Evolutionary conservation across 2,888 invertebrate species (phyloP), one percentile per base, ranked within the genome.

Genomic region (Adelognathus sp.): DNA sequence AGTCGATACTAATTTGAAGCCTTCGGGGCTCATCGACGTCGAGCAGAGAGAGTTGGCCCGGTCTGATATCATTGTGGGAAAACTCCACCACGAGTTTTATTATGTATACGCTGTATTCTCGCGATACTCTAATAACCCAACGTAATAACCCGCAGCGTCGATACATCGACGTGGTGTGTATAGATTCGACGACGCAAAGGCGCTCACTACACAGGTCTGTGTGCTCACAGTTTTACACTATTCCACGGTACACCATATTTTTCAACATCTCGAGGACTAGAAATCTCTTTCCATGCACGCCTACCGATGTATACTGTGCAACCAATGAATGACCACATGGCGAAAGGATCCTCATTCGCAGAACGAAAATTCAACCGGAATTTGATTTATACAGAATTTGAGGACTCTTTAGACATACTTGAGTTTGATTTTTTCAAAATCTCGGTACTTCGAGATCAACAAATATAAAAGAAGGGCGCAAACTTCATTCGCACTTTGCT

Each of bases 101-200:
- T 14, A n/a, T 24, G 7, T 33, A 21, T 39, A 21, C 11, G n/a
- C n/a, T n/a, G n/a, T n/a, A 21, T 21, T 60, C 52, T 52, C 39
- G 6, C 27, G 54, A 69, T 67, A 36, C 58, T 85, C 81, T 85
- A 85, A 86, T 85, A 86, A 86, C 29, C 7, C 36, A 64, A 71
- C 80, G 80, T 86, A 86, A 87, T 88, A 86, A 85, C 80, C 79
- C 82, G 80, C 80, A 76, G 77, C 76, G 77, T 84, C 66, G 24
- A 29, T 36, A 60, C 41, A 60, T 21, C 39, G 80, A 77, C 80
- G 36, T 1, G 6, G 9, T 36, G n/a, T 36, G n/a, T n/a, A 73
- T 80, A 41, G 18, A 11, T 52, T 61, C 24, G 11, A 33, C 50
- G 24, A 11, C 7, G 52, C 52, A 29, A 24, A 61, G 29, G 29